Base-by-base conservation (phyloP, 1,140 invertebrate genomes). In the Drosophila sechellia region DNA sequence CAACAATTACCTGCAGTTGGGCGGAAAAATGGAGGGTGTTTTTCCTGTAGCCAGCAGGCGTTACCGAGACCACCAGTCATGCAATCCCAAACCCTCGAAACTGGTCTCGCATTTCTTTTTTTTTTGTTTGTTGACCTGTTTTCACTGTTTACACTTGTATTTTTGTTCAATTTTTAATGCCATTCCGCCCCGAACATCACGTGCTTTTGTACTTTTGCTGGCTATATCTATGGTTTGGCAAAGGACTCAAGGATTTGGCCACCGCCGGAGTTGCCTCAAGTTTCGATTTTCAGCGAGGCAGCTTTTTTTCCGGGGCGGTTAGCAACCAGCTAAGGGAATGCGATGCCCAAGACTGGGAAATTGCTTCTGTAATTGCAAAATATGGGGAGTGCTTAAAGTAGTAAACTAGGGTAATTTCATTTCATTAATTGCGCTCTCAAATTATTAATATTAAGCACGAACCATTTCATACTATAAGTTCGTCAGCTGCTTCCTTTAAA, bases 141-240 rank as follows among this genome's bases (percentile, higher is more conserved):
- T 86, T 76, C 49, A 54, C 68, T 78, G 60, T 86, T 78, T 78
- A 71, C 81, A 79, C 74, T 68, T 54, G 70, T 70, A 46, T 66
- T 81, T 77, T 59, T 68, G 54, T 86, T 85, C 81, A 86, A 80
- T 81, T 80, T 85, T 80, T 66, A 74, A 81, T 77, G 68, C 63
- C 70, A 11, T 57, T 34, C 52, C 49, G 39, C 56, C 37, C 50
- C 3, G 17, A 46, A 52, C 63, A 83, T 83, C 75, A 84, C 80
- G 80, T 79, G 76, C 76, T 63, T 59, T 63, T 49, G 35, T 39
- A 22, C 13, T 52, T 56, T 64, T 31, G 8, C 48, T 39, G 35
- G 42, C 59, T 52, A 63, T 54, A 54, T 63, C 59, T 63, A 54
- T 63, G 53, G 56, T 63, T 74, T 81, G 69, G 68, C 68, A 81